Base-by-base conservation (phyloP, 2,888 invertebrate species). In the Dusona sp. region DNA sequence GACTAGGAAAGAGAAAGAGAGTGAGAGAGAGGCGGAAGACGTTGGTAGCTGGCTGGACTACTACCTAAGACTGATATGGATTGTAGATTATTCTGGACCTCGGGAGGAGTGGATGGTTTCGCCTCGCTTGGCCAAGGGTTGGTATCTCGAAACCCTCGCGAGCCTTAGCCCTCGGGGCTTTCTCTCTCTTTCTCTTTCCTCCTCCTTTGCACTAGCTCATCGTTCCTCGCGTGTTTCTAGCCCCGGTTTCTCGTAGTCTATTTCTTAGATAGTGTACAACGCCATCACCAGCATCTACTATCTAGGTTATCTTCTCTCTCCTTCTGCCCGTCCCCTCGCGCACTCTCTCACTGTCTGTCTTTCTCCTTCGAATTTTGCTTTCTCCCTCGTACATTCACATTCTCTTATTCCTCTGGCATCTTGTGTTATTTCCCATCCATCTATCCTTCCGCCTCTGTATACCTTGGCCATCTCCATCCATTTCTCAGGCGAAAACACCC, bases 31-130 rank as follows among this genome's bases (percentile, higher is more conserved):
- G 77, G 13, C 33, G 48, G 48, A 67, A 54, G 67, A 81, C 77
- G 87, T 84, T 79, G 88, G 88, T 87, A 85, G 89, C 89, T 88
- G 87, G 73, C 86, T 91, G 92, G 92, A 93, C 86, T 93, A 88
- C 87, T 74, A 92, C 91, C 93, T 93, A 94, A 94, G 94, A 94
- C 94, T 94, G 94, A 94, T 94, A 94, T 94, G 94, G 94, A 94
- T 94, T 94, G 93, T 94, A 94, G 94, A 94, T 94, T 94, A 94
- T 94, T 94, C 94, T 94, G 94, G 94, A 94, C 94, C 93, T 94
- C 92, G 92, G 93, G 73, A 93, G 92, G 92, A 93, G 92, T 92
- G 72, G 54, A 70, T 70, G 79, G 79, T 72, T 83, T 86, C 79
- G 77, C 83, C 48, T 81, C 68, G 93, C 92, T 92, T 92, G 93